Conservation (phyloP, 2,113 vertebrate genomes). For the Rhynchomys soricoides region DNA sequence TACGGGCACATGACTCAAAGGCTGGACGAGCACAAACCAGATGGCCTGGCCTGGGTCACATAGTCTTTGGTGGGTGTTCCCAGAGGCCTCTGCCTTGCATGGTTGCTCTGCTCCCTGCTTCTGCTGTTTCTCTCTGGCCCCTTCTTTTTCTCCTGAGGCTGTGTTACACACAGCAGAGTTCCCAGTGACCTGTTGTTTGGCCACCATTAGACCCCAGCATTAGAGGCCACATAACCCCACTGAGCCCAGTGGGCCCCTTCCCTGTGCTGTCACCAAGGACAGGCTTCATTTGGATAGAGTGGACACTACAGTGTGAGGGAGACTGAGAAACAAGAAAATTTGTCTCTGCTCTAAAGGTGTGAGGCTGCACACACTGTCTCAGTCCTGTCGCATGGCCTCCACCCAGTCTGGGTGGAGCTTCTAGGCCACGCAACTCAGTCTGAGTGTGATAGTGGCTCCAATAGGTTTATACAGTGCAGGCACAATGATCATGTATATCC, state of each 20-base stretch:
- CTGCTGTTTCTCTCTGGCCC: fast-evolving
- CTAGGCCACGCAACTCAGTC: background rate
- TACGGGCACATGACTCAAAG: background rate
- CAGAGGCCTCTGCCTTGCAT: background rate
- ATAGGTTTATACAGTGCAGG: background rate
- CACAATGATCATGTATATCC: background rate
- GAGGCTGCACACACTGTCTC: background rate
- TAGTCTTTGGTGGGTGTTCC: background rate
- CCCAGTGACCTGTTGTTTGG: background rate
- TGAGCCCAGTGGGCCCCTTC: too few species aligned
- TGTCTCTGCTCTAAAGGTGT: background rate
- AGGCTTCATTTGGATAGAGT: background rate
- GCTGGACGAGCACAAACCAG: background rate
- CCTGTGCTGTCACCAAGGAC: background rate
- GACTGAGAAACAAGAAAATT: background rate
- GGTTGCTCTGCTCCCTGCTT: background rate
- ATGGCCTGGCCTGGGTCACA: fast-evolving
- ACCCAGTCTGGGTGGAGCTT: too few species aligned
- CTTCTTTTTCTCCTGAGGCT: background rate
- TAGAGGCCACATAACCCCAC: background rate
- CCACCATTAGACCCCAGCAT: background rate
- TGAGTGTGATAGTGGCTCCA: background rate
- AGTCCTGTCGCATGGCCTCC: background rate
- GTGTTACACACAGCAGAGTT: background rate
- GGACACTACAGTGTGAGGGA: background rate